Conservation (phyloP, 23 tunicate species). For the Corella eumyota region DNA sequence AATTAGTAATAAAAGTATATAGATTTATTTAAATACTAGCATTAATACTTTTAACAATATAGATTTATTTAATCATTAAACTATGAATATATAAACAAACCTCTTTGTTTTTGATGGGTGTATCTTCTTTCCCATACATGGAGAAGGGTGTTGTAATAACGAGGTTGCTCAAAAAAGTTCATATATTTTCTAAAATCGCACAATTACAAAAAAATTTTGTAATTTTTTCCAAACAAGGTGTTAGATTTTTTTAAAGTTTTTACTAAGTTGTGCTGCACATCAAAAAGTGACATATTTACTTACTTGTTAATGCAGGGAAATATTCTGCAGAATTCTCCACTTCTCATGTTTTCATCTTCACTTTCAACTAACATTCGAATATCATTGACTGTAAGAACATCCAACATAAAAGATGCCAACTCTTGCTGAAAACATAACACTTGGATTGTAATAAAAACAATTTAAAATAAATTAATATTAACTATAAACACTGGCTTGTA, state of each 20-base stretch:
- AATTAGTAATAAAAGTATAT: neutral
- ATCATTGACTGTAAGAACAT: slow-evolving; percentile 68
- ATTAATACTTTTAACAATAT: neutral
- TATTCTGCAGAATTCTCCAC: slow-evolving; percentile 58
- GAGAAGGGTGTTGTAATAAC: slow-evolving; percentile 49
- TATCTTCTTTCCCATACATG: slow-evolving; percentile 57
- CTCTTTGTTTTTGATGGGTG: slow-evolving; percentile 26
- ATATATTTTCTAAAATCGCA: slow-evolving; percentile 47
- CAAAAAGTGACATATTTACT: no score
- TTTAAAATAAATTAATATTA: neutral
- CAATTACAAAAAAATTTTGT: no score
- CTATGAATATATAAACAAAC: no score
- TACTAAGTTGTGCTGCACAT: no score
- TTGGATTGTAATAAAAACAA: no score
- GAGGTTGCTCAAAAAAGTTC: slow-evolving; percentile 63
- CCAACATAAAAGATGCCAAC: slow-evolving; percentile 42
- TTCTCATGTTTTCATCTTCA: slow-evolving; percentile 53
- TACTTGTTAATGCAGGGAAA: slow-evolving; percentile 50
- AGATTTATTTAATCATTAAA: no score
- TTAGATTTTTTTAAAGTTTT: no score
- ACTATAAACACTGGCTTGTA: neutral
- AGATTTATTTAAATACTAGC: neutral
- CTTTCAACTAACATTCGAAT: slow-evolving; percentile 58
- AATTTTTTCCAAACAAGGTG: no score
- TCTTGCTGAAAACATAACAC: slow-evolving; percentile 24